Evolutionary conservation across 2,113 vertebrate species (phyloP).

Genomic region (Platysternon megacephalum): DNA sequence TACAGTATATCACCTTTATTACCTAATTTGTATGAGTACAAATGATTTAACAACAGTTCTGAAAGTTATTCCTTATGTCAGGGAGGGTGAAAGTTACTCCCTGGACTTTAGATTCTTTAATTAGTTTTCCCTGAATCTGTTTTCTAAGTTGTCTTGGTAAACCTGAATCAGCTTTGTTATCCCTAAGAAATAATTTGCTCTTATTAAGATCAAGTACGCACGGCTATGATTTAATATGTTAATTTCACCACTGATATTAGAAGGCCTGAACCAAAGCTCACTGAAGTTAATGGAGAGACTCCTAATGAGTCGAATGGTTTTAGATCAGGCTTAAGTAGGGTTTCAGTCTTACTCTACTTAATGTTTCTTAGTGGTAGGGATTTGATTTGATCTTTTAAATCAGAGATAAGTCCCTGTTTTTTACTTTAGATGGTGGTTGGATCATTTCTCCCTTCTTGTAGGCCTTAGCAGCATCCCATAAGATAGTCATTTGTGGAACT

Average conservation of each 20-base stretch:
- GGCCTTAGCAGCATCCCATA: not conserved
- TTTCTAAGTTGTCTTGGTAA: conserved; percentile 44
- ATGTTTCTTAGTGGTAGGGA: not conserved
- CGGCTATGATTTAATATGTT: conserved; percentile 51
- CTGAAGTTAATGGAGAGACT: conserved; percentile 25
- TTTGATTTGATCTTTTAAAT: conserved; percentile 23
- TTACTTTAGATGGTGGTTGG: not conserved
- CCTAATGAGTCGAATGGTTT: not conserved
- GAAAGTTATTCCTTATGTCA: conserved; percentile 47
- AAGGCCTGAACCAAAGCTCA: conserved; percentile 52
- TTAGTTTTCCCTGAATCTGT: conserved; percentile 53
- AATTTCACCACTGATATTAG: conserved; percentile 38
- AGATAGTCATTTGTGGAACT: not conserved
- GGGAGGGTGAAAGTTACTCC: conserved; percentile 9
- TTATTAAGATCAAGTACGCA: conserved; percentile 54
- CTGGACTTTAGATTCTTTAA: conserved; percentile 29
- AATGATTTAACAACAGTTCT: conserved; percentile 55
- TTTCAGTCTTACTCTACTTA: not conserved
- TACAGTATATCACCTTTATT: conserved; percentile 19
- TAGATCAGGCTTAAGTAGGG: not conserved
- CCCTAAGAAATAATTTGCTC: conserved; percentile 60
- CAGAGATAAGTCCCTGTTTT: not conserved
- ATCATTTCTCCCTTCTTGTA: not conserved
- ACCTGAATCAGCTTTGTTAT: conserved; percentile 44
- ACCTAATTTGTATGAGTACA: conserved; percentile 21